Conservation (phyloP, 1,140 invertebrate genomes). For the Calephelis nemesis region DNA sequence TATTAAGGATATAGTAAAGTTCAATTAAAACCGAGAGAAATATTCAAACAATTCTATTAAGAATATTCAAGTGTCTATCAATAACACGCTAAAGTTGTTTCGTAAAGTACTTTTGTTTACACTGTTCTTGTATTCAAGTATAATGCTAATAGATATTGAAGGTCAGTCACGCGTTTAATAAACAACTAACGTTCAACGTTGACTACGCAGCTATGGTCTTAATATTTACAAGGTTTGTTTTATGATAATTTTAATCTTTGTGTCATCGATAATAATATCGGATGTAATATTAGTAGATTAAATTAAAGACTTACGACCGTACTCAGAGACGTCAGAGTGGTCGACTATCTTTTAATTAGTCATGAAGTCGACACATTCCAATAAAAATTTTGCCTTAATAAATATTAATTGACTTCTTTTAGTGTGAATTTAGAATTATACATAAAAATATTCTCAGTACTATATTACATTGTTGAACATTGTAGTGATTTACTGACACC, state of each 20-base stretch:
- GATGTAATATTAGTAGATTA: background rate
- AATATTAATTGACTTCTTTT: background rate
- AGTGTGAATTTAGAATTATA: no score
- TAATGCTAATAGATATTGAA: slow-evolving; percentile 4
- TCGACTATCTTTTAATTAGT: no score
- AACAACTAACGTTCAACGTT: background rate
- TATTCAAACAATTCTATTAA: no score
- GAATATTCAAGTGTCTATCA: background rate
- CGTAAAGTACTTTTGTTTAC: background rate
- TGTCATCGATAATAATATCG: background rate
- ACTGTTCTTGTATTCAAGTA: background rate
- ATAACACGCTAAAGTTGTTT: background rate
- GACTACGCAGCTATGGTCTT: background rate
- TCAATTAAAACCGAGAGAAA: no score
- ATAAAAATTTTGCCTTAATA: background rate
- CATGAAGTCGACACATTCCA: no score
- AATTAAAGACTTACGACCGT: background rate
- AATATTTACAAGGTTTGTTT: slow-evolving; percentile 9
- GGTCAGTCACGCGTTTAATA: slow-evolving; percentile 1
- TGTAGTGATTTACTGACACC: no score
- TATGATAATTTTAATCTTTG: slow-evolving; percentile 15
- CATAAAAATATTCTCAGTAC: no score
- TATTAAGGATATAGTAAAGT: no score
- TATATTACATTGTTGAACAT: no score
- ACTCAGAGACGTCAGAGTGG: no score